phyloP scores from a whole-genome alignment of 1,140 invertebrate species.

The Zaprionus camerounensis region DNA sequence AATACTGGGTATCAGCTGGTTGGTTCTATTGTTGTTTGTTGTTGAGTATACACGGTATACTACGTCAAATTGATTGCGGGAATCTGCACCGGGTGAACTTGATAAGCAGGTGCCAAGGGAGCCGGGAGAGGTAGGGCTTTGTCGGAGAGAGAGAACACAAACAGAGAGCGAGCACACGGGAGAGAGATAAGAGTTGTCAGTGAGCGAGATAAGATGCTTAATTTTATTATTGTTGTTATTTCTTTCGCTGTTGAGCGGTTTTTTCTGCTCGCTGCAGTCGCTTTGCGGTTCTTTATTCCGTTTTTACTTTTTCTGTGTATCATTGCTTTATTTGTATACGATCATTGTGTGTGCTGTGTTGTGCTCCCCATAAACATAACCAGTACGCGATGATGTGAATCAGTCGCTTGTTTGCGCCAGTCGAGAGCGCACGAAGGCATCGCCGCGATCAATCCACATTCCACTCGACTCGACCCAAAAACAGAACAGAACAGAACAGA shows the following conservation, averaged over 20 bases:
- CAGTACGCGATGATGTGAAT: constrained; percentile 57
- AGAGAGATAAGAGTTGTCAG: constrained; percentile 3
- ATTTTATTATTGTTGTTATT: constrained; percentile 45
- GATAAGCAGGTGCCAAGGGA: not conserved
- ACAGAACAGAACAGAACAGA: constrained; percentile 11
- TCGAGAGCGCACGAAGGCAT: constrained; percentile 61
- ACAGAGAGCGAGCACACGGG: not conserved
- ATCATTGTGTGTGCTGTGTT: constrained; percentile 38
- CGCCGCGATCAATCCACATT: constrained; percentile 30
- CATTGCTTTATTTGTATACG: constrained; percentile 52
- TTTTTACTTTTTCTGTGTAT: constrained; percentile 34
- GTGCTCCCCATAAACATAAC: constrained; percentile 50
- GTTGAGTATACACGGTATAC: not conserved
- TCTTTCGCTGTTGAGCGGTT: constrained; percentile 22
- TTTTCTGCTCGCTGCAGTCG: constrained; percentile 19
- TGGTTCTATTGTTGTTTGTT: not conserved
- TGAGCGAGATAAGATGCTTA: constrained; percentile 2
- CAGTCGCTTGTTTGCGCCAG: constrained; percentile 66
- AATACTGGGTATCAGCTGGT: constrained; percentile 4
- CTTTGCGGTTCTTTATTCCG: constrained; percentile 1
- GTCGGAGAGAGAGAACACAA: not conserved
- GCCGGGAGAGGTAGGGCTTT: too few species aligned
- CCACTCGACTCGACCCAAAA: constrained; percentile 15
- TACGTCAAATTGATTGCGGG: constrained; percentile 3
- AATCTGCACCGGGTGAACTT: not conserved